Evolutionary conservation across 2,888 invertebrate species (phyloP).

Genomic region (Ichneumon xanthorius): DNA sequence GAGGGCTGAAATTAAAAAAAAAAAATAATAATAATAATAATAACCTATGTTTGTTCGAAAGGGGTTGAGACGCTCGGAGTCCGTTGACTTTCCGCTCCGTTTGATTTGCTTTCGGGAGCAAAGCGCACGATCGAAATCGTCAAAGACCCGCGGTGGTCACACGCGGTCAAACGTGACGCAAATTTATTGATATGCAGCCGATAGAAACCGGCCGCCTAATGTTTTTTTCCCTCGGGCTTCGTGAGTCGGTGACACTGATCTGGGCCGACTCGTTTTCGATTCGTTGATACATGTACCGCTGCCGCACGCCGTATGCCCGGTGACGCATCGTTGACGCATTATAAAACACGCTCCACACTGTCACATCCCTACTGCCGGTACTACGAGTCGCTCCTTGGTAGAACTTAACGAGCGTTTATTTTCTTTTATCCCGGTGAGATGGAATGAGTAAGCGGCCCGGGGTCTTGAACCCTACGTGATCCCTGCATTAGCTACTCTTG

Average conservation of each 20-base stretch:
- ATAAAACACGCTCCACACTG: conserved; percentile 36
- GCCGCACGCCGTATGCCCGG: not conserved
- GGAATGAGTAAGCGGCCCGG: conserved; percentile 31
- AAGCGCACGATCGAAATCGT: conserved; percentile 32
- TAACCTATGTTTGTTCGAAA: not conserved
- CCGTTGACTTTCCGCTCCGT: conserved; percentile 35
- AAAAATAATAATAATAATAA: conserved; percentile 6
- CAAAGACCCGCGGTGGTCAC: conserved; percentile 19
- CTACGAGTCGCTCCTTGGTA: not conserved
- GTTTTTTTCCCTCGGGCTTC: conserved; percentile 43
- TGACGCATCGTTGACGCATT: conserved; percentile 47
- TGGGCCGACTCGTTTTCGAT: conserved; percentile 42
- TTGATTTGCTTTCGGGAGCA: conserved; percentile 6
- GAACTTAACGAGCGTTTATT: conserved; percentile 10
- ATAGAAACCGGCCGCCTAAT: conserved; percentile 63
- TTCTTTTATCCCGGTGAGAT: conserved; percentile 2
- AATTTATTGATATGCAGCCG: conserved; percentile 50
- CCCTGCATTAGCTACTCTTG: too few relatives aligned
- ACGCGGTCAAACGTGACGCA: conserved; percentile 49
- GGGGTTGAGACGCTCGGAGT: conserved; percentile 2
- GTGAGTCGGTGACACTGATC: conserved; percentile 45
- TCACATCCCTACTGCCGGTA: not conserved
- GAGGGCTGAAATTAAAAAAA: not conserved
- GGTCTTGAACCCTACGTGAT: not conserved
- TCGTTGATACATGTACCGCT: not conserved